These are phyloP conservation scores for Melanerpes formicivorus DNA, from an alignment of 2,113 vertebrate species.

Conservation along the genomic window DNA sequence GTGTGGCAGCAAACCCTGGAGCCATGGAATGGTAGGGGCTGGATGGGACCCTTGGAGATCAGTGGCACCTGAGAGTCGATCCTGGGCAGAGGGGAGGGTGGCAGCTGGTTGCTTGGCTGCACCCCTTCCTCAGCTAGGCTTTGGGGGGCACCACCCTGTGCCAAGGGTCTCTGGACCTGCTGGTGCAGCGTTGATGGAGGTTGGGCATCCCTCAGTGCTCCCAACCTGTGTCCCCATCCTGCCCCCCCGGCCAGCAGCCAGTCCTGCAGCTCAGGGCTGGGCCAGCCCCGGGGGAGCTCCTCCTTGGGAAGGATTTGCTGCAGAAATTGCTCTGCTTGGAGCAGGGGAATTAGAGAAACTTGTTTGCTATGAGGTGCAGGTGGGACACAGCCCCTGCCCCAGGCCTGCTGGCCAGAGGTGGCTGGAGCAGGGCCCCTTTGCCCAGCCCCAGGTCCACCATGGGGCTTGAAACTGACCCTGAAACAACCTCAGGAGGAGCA, in stretches of 20 bases:
- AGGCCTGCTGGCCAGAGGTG: neutral
- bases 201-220: neutral
- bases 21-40: too few relatives aligned
- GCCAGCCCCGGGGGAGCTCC: neutral
- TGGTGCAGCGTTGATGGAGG: fast-evolving
- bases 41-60: too few relatives aligned
- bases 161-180: neutral
- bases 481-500: neutral
- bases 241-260: neutral
- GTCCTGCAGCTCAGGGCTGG: neutral
- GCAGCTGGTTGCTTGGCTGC: neutral
- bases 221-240: fast-evolving
- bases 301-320: constrained; percentile 32
- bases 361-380: neutral
- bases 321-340: neutral
- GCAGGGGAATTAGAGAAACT: neutral
- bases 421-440: neutral
- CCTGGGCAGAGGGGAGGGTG: fast-evolving
- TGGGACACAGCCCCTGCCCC: neutral
- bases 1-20: neutral
- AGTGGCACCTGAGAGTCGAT: fast-evolving
- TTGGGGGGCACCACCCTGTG: neutral
- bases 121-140: fast-evolving
- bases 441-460: fast-evolving
- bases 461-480: neutral